Conservation (phyloP, 64 coral and sea anemone genomes). For the Pocillopora verrucosa region DNA sequence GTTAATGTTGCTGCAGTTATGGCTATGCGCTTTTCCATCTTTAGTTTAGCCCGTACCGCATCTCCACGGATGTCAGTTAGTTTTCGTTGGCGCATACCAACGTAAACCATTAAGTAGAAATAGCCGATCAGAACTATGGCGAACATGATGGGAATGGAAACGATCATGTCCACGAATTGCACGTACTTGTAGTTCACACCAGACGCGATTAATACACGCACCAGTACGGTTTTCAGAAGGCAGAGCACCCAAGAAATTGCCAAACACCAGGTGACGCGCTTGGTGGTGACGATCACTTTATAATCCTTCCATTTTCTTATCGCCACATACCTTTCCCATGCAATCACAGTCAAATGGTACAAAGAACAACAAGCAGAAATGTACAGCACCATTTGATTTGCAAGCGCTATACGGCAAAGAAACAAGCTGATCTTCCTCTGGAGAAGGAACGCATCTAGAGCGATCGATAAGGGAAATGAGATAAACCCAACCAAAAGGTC, state of each 20-base stretch:
- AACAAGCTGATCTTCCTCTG: background rate
- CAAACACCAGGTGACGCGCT: background rate
- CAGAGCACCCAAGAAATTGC: background rate
- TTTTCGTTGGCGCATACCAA: background rate
- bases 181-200: background rate
- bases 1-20: background rate
- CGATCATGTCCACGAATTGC: background rate
- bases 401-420: background rate
- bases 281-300: conserved; percentile 12
- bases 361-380: conserved; percentile 4
- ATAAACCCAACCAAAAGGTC: conserved; percentile 5
- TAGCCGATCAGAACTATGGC: conserved; percentile 6
- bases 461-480: background rate
- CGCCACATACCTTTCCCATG: conserved; percentile 18
- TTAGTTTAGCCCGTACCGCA: background rate
- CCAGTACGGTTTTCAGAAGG: background rate
- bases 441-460: background rate
- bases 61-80: background rate
- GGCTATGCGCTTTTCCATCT: background rate
- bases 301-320: conserved; percentile 10
- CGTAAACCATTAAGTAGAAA: background rate
- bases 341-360: conserved; percentile 11
- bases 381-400: conserved; percentile 16
- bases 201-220: background rate
- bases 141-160: background rate